phyloP scores from a whole-genome alignment of 2,113 vertebrate genomes.

The Erythrocercus mccallii region DNA sequence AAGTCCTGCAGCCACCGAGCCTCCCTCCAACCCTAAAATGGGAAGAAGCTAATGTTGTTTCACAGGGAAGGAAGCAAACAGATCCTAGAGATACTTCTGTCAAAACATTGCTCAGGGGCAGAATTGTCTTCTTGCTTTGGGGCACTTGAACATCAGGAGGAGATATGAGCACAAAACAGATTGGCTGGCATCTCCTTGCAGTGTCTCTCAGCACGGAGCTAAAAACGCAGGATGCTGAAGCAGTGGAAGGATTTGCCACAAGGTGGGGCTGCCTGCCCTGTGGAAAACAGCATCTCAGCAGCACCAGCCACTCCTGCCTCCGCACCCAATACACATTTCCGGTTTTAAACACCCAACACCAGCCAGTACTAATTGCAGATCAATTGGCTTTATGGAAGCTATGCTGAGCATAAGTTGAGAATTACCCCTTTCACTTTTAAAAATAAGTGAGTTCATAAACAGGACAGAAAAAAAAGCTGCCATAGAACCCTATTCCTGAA shows the following conservation, averaged over 20 bases:
- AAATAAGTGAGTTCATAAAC: not conserved
- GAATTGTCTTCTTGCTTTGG: not conserved
- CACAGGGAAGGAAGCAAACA: not conserved
- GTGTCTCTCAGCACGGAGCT: rapidly evolving
- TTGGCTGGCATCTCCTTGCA: not conserved
- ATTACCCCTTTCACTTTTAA: not conserved
- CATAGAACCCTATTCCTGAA: not conserved
- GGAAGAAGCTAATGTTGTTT: not conserved
- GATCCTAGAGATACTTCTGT: not conserved
- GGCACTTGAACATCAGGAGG: not conserved
- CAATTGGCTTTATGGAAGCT: not conserved
- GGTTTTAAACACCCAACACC: not conserved
- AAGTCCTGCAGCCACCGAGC: not conserved
- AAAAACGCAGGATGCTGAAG: not conserved
- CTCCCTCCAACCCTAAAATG: rapidly evolving
- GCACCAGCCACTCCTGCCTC: not conserved
- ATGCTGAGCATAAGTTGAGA: not conserved
- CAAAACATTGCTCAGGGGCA: not conserved
- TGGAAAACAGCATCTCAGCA: not conserved
- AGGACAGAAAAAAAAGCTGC: not conserved
- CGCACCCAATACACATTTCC: rapidly evolving
- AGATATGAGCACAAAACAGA: rapidly evolving
- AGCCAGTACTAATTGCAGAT: not conserved
- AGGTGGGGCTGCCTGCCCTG: slow-evolving; percentile 15
- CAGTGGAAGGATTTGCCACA: not conserved